Conservation (phyloP, 2,113 vertebrate genomes). For the Micronisus gabar region DNA sequence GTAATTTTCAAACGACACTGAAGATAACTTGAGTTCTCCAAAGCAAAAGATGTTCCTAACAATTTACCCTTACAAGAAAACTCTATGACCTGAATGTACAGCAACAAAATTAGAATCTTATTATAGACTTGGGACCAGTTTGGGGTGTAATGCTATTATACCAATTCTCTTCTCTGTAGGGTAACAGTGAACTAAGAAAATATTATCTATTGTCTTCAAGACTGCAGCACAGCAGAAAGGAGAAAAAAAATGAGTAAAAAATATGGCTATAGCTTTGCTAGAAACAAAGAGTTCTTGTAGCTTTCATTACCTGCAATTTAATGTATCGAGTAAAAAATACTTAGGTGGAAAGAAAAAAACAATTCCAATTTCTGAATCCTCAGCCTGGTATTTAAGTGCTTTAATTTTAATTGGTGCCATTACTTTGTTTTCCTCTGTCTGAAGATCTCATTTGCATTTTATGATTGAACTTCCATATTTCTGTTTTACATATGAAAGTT, state of each 20-base stretch:
- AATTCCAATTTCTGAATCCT: background rate
- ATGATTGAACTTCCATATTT: background rate
- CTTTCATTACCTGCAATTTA: background rate
- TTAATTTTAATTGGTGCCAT: background rate
- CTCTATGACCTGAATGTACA: background rate
- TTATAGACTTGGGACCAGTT: background rate
- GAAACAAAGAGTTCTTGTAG: background rate
- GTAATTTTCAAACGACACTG: background rate
- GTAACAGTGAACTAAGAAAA: background rate
- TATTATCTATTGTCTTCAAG: background rate
- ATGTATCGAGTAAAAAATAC: background rate
- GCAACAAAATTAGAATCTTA: background rate
- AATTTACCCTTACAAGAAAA: background rate
- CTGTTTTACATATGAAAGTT: background rate
- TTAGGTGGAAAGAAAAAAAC: background rate
- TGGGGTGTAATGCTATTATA: background rate
- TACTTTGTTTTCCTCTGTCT: background rate
- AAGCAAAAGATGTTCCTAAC: background rate
- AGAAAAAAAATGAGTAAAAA: background rate
- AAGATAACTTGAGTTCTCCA: background rate
- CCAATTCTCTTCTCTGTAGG: background rate
- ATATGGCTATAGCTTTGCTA: background rate
- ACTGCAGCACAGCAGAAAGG: background rate
- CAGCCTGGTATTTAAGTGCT: background rate
- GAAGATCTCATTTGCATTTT: background rate